Base-by-base conservation (phyloP, 2,797 vertebrate genomes). In the Micrastur ruficollis region DNA sequence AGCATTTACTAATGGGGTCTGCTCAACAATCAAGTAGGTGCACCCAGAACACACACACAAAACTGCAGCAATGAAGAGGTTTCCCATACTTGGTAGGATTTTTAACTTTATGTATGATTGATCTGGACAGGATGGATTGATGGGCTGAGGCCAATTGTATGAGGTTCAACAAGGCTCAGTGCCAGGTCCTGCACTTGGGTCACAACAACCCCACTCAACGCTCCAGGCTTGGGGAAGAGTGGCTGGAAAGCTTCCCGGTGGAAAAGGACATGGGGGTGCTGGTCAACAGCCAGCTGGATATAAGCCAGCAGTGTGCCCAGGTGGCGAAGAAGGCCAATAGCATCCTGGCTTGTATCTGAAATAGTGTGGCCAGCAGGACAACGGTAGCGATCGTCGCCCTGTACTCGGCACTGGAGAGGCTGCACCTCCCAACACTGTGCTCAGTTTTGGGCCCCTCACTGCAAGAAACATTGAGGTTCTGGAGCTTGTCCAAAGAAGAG, bases 391-490 rank as follows among this genome's bases (percentile, higher is more conserved):
- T 9, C 4, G 4, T 20, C 4, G 20, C n/a, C 36, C 76, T 22
- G 32, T 27, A 56, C 26, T 68, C 3, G 2, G 40, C 18, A 13
- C 31, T 62, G 11, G 21, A 8, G 38, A 92, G 26, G n/a, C 5
- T 7, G 1, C n/a, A 34, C 17, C 42, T 81, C 1, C 1, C 0
- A 21, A 4, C 23, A 8, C n/a, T 34, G 27, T 4, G 7, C 13
- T 40, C 19, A 25, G 11, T 18, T 36, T 9, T 8, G n/a, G 12
- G 20, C 3, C n/a, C 6, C 44, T 36, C 49, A 21, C 3, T 12
- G 20, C 14, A 70, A 13, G 26, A 26, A 17, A 52, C 9, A 12
- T 0, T 4, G 42, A 58, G 38, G 7, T 12, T 21, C n/a, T 84
- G 61, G 9, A 68, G 12, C 0, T 0, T 19, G 42, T 40, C 55